Conservation (phyloP, 2,888 invertebrate genomes). For the Monopis laevigella region DNA sequence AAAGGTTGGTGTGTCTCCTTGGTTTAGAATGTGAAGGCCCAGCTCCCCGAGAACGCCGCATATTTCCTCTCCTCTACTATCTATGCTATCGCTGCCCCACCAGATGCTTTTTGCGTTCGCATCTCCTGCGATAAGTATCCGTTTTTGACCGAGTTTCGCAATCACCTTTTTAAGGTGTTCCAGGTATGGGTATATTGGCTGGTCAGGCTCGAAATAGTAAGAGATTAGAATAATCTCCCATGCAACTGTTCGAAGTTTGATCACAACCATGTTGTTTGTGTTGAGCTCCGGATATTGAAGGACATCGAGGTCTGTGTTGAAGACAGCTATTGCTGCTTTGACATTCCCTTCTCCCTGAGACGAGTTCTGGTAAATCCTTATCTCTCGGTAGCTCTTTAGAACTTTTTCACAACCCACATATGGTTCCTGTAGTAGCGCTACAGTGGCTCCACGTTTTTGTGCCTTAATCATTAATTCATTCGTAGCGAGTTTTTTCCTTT, state of each 20-base stretch:
- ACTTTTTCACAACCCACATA: neutral
- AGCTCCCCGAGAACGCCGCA: neutral
- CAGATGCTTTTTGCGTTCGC: constrained; percentile 11
- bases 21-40: constrained; percentile 18
- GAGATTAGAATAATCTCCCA: too few relatives aligned
- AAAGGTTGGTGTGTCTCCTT: constrained; percentile 17
- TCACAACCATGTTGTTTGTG: constrained; percentile 19
- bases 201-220: constrained; percentile 20
- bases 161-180: neutral
- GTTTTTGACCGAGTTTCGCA: constrained; percentile 4
- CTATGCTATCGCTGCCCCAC: constrained; percentile 8
- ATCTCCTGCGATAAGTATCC: constrained; percentile 14
- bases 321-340: constrained; percentile 22
- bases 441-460: neutral
- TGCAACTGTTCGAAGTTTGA: constrained; percentile 16
- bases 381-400: constrained; percentile 12
- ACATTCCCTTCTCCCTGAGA: constrained; percentile 20
- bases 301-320: constrained; percentile 16
- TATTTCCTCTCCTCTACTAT: constrained; percentile 16
- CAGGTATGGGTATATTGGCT: constrained; percentile 15
- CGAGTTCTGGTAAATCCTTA: constrained; percentile 21
- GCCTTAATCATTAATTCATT: neutral
- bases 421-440: neutral
- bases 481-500: neutral
- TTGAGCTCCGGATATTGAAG: constrained; percentile 20